Evolutionary conservation across 2,113 vertebrate genomes (phyloP), one percentile per base, ranked within the genome.

Genomic region (Rhinichthys klamathensis): DNA sequence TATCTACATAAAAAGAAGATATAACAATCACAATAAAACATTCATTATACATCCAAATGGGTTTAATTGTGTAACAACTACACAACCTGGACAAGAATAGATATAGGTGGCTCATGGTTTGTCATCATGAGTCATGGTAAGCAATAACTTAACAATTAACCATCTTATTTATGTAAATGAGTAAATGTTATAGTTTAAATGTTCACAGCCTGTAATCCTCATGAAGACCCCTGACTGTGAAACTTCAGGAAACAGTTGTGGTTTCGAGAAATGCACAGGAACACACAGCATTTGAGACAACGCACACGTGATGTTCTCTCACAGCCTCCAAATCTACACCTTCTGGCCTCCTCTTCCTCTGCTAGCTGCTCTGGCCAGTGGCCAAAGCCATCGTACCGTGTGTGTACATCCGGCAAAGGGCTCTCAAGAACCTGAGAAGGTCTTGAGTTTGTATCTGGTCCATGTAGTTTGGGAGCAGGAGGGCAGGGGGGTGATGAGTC

Each of bases 201-300:
- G 5, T 51, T 6, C 79, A 80, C 38, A 54, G 32, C n/a, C 3
- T 12, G 32, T 25, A 27, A 1, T 83, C 89, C 88, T 82, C 80
- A 93, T 10, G 83, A 83, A 89, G 69, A 88, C n/a, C 80, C 89
- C 83, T 93, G 93, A 86, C 89, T 94, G 80, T 95, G 95, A 85
- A 95, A 95, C 88, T 95, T 94, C 13, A 95, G 90, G 87, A 95
- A 95, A 88, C 95, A 95, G 88, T 95, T 95, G 89, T 94, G 93
- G 88, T 93, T 93, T 21, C 92, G 92, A 15, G 95, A 95, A 86
- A 95, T 95, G 88, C 94, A 95, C 73, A 95, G 93, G 87, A 95
- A 95, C 46, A 95, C 94, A 38, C 94, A 94, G 83, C 94, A 95
- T 89, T 95, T 95, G 6, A 95, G 94, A 89, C 95, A 95, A 7